These are phyloP conservation scores for Drosophila paracracens DNA, from an alignment of 2,888 invertebrate genomes.

Conservation along the genomic window DNA sequence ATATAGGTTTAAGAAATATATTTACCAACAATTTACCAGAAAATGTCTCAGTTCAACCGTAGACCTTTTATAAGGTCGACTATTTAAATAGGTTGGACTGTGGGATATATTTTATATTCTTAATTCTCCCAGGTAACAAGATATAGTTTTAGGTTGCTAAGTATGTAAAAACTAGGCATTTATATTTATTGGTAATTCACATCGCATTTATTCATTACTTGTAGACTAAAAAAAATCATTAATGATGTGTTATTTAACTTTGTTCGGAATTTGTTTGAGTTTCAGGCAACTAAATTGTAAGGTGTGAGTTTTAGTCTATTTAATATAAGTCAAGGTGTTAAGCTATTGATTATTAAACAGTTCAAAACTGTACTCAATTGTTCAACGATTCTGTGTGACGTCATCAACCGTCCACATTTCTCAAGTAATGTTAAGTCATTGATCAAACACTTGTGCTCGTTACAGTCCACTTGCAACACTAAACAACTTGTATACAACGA, in stretches of 20 bases:
- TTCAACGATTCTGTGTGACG: conserved; percentile 36
- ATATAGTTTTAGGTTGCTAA: not conserved
- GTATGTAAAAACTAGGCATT: not conserved
- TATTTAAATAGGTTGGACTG: not conserved
- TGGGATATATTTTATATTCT: not conserved
- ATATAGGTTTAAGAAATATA: conserved; percentile 8
- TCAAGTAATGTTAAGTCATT: conserved; percentile 43
- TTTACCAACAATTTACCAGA: conserved; percentile 17
- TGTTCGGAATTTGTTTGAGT: not conserved
- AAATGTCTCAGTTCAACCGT: conserved; percentile 8
- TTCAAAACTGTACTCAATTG: conserved; percentile 8
- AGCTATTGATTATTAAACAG: not conserved
- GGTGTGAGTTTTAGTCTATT: not conserved
- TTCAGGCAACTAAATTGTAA: conserved; percentile 7
- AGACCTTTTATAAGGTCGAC: conserved; percentile 1
- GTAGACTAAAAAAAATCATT: not conserved
- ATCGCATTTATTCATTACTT: not conserved
- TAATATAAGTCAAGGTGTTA: not conserved
- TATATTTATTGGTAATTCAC: not conserved
- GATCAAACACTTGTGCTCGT: conserved; percentile 22
- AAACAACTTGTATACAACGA: not conserved
- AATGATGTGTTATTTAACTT: not conserved
- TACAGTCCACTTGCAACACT: conserved; percentile 9
- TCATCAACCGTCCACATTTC: conserved; percentile 24
- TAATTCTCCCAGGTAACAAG: not conserved